These are phyloP conservation scores for Ptilonorhynchus violaceus DNA, from an alignment of 2,113 vertebrate species.

Conservation along the genomic window DNA sequence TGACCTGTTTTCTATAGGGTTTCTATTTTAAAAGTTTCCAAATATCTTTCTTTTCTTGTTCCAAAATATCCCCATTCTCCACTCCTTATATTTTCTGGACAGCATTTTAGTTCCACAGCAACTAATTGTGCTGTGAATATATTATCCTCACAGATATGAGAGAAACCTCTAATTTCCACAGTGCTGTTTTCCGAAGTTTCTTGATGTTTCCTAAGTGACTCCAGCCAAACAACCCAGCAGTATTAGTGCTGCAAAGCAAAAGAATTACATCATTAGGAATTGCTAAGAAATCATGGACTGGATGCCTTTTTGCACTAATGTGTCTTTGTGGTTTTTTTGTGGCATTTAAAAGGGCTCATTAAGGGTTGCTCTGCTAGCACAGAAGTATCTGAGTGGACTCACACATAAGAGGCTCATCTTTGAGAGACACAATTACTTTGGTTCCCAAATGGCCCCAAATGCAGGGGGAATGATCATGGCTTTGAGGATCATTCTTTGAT, in stretches of 20 bases:
- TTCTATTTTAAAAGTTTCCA: slow-evolving; percentile 4
- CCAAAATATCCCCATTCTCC: background rate
- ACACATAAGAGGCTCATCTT: background rate
- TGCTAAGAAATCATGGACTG: background rate
- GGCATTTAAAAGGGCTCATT: background rate
- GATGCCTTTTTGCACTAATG: background rate
- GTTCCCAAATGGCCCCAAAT: background rate
- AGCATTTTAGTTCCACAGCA: background rate
- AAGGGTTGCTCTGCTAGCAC: background rate
- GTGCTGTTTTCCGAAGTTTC: slow-evolving; percentile 13
- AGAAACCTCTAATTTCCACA: background rate
- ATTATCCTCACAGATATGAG: background rate
- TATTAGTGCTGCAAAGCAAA: background rate
- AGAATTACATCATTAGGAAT: slow-evolving; percentile 22
- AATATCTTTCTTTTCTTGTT: slow-evolving; percentile 3
- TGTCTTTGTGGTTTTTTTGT: background rate
- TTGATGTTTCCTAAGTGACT: slow-evolving; percentile 29
- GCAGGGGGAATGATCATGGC: fast-evolving
- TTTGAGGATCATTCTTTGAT: background rate
- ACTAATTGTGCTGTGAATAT: background rate
- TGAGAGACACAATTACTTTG: background rate
- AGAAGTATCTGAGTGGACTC: background rate
- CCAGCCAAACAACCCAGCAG: background rate
- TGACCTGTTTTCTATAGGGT: background rate
- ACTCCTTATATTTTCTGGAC: slow-evolving; percentile 16